Evolutionary conservation across 64 coral and sea anemone genomes (phyloP), one percentile per base, ranked within the genome.

Genomic region (Platygyra sinensis): DNA sequence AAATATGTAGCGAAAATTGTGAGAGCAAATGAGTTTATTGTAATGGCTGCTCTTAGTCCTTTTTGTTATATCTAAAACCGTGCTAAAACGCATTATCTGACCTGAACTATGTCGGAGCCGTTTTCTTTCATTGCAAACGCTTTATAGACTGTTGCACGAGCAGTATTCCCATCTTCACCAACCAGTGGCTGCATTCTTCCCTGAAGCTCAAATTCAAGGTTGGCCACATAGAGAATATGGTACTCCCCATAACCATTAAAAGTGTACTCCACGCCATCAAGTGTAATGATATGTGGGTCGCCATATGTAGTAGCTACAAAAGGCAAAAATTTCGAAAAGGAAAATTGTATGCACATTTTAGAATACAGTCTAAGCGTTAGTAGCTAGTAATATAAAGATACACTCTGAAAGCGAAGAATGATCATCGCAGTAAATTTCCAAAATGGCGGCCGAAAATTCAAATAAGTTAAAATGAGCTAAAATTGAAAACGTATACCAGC

Each of bases 211-310:
- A 91, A 81, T 16, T 87, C 63, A 39, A 32, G 31, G n/a, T 19
- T 11, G 6, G 55, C 20, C 63, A 83, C 59, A 22, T 90, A 38
- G 50, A 90, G 62, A 20, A 90, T 60, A 10, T 28, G 63, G 46
- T 60, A 90, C 76, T 90, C 89, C 7, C 89, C 89, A 30, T 74
- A 83, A 3, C 89, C 89, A 63, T 90, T 90, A 13, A 90, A 90
- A 3, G 89, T 83, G 79, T 90, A 90, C 15, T 83, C 64, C 14
- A 90, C 78, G 10, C 79, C 78, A 36, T 90, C 89, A 17, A 90
- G 79, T 25, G 89, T 90, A 11, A 90, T 50, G 24, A 90, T 81
- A 24, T 90, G 89, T 24, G 89, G 89, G 36, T 90, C 89, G 32
- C 78, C 78, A 24, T 33, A 83, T 9, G 12, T 27, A 59, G 72